Base-by-base conservation (phyloP, 2,113 vertebrate genomes). In the Dicerorhinus sumatrensis region DNA sequence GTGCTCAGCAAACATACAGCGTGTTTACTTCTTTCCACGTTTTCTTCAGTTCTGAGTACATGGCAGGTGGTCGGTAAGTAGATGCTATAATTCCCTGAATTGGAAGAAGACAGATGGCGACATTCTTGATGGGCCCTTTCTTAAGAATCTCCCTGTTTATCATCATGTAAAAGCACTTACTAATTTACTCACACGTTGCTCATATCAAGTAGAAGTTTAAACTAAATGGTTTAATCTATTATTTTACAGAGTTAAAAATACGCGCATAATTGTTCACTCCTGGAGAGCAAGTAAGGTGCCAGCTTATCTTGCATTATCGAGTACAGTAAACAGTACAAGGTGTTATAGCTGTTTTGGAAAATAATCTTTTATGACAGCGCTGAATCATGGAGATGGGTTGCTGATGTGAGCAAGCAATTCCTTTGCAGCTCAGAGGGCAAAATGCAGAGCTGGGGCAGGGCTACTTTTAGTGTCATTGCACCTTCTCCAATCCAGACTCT, bases 321-420 rank as follows among this genome's bases (percentile, higher is more conserved):
- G 46, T 80, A 97, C 94, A 95, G 93, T 96, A 95, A 95, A 95
- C 88, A 96, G 60, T 87, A 79, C 17, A 75, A 76, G 67, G 29
- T 79, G 77, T 91, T 73, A 76, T 4, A 58, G 42, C 21, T 82
- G 39, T 70, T 97, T 89, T 46, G 33, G 69, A 84, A 96, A 94
- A 76, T 93, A 29, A 25, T 83, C 58, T 97, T 96, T 96, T 96
- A 96, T 87, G 63, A 82, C 23, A 33, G 14, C 36, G 48, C 20
- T 94, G 73, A 97, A 67, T 97, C 96, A 96, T 77, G 1, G 48
- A 51, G 14, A 8, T 14, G n/a, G 10, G 18, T 8, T 88, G 18
- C 36, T 60, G 20, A 58, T 93, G 31, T 62, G 48, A 95, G 56
- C 27, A 89, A 83, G 69, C 20, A 70, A 17, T 70, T 39, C 46